These are phyloP conservation scores for Rotaria socialis DNA, from an alignment of 2,888 invertebrate genomes.

Conservation along the genomic window DNA sequence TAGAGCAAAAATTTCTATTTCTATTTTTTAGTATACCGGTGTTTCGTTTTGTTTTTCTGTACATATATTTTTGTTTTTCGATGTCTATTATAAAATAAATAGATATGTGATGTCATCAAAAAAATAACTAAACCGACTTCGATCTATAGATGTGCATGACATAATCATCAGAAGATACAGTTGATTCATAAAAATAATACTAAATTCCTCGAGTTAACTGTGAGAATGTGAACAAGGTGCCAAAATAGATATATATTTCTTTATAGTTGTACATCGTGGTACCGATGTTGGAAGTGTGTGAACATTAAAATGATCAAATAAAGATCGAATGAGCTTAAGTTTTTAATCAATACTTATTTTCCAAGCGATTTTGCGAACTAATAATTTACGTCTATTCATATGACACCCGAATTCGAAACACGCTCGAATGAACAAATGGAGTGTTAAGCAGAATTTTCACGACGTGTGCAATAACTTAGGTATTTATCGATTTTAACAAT, in stretches of 20 bases:
- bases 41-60: background rate
- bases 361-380: no score
- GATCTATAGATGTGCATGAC: background rate
- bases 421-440: no score
- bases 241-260: background rate
- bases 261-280: no score
- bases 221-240: background rate
- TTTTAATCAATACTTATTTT: no score
- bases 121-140: background rate
- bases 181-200: slow-evolving; percentile 12
- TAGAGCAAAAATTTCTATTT: background rate
- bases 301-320: no score
- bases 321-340: no score
- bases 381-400: no score
- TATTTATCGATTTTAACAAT: no score
- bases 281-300: no score
- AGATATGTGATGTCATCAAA: slow-evolving; percentile 3
- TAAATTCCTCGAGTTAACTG: background rate
- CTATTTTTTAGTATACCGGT: background rate
- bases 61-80: background rate
- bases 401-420: no score
- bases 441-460: no score
- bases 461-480: no score
- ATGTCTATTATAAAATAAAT: background rate
- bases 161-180: background rate